A percentile compares a stretch with the other conserved stretches of the same genome.
These are phyloP conservation scores for Pomacea canaliculata DNA, from an alignment of 2,888 invertebrate species.

Conservation along the genomic window DNA sequence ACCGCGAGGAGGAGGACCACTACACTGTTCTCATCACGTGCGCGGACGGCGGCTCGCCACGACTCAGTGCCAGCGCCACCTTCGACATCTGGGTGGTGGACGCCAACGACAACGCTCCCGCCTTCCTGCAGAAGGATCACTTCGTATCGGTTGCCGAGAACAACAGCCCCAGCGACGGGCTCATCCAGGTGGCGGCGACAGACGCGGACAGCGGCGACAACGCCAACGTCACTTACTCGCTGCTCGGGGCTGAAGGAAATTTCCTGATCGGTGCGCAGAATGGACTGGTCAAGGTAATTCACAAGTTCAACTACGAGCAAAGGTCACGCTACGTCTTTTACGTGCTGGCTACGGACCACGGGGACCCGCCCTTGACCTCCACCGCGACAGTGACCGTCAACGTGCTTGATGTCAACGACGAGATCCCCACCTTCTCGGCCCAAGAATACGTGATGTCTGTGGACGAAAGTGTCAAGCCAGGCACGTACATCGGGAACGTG, in stretches of 20 bases:
- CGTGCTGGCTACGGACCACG: constrained; percentile 84
- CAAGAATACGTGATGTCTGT: constrained; percentile 70
- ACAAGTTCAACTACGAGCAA: constrained; percentile 57
- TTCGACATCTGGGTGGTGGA: constrained; percentile 30
- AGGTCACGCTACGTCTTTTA: constrained; percentile 86
- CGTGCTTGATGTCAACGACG: constrained; percentile 95
- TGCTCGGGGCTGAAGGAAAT: constrained; percentile 16
- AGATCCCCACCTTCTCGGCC: constrained; percentile 80
- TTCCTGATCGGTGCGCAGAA: constrained; percentile 18
- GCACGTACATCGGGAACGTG: constrained; percentile 88
- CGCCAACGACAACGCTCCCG: constrained; percentile 73
- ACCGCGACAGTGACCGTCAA: constrained; percentile 77
- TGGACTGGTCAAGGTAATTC: constrained; percentile 24
- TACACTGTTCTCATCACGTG: constrained; percentile 87
- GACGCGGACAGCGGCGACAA: constrained; percentile 79
- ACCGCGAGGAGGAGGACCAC: constrained; percentile 87
- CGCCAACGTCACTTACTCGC: constrained; percentile 23
- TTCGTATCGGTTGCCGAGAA: constrained; percentile 27
- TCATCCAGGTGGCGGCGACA: constrained; percentile 73
- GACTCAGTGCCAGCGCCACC: constrained; percentile 18
- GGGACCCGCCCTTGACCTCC: constrained; percentile 82
- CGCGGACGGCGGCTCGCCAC: constrained; percentile 74
- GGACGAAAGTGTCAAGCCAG: constrained; percentile 88
- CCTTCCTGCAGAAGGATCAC: constrained; percentile 75
- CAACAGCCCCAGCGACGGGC: constrained; percentile 26